These are phyloP conservation scores for Trilocha varians DNA, from an alignment of 2,888 invertebrate species.

Conservation along the genomic window DNA sequence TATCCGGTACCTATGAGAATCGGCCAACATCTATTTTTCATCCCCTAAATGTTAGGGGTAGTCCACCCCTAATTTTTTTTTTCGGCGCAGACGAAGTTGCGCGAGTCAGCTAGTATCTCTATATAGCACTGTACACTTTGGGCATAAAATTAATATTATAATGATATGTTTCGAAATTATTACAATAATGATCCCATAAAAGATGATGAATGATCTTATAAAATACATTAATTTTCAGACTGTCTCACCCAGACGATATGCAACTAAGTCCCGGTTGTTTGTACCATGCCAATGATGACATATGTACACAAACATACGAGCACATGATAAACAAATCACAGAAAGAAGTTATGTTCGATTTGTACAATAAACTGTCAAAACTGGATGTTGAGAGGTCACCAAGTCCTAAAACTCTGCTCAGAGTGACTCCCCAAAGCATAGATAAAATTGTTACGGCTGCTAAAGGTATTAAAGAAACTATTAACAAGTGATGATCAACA, in stretches of 20 bases:
- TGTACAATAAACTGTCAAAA: constrained; percentile 62
- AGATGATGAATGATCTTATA: no score
- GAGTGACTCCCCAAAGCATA: constrained; percentile 63
- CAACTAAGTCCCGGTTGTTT: constrained; percentile 57
- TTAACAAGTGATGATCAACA: not conserved
- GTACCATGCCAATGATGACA: constrained; percentile 49
- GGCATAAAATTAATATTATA: no score
- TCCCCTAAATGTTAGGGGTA: no score
- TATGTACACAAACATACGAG: constrained; percentile 53
- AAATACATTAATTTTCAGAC: constrained; percentile 37
- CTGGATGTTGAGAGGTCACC: constrained; percentile 59
- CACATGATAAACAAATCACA: constrained; percentile 66
- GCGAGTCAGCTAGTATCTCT: no score
- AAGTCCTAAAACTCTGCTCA: constrained; percentile 48
- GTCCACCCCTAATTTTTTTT: no score
- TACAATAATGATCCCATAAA: no score
- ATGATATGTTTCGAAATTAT: no score
- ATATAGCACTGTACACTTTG: no score
- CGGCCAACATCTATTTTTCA: no score
- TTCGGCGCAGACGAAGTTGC: no score
- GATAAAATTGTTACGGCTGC: constrained; percentile 57
- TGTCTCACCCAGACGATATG: constrained; percentile 42
- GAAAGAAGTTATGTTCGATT: constrained; percentile 65
- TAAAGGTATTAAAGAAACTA: constrained; percentile 37
- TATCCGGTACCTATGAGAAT: no score